phyloP scores from a whole-genome alignment of 64 coral and sea anemone genomes.

The Pocillopora damicornis region DNA sequence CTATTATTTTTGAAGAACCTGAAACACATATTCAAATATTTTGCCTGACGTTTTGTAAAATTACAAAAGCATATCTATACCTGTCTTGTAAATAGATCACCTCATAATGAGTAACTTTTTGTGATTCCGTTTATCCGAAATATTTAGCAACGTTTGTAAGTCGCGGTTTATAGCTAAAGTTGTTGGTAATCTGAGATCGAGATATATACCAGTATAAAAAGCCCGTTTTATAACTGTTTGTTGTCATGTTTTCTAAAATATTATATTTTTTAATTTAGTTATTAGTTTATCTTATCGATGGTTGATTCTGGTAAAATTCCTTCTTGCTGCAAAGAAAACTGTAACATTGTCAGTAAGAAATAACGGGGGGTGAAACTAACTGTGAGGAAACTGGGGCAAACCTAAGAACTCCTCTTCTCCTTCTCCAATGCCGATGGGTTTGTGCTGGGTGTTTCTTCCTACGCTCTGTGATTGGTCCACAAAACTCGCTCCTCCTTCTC shows the following conservation, averaged over 20 bases:
- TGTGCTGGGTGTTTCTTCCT: no score
- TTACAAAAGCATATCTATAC: conserved; percentile 15
- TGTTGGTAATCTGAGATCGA: not conserved
- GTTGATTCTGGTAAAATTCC: no score
- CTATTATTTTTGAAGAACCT: conserved; percentile 13
- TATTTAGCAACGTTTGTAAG: not conserved
- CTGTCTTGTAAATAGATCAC: conserved; percentile 2
- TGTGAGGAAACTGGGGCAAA: no score
- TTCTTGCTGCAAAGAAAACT: no score
- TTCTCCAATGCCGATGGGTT: no score
- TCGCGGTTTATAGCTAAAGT: not conserved
- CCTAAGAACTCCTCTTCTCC: no score
- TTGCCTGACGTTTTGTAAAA: conserved; percentile 25
- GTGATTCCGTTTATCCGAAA: not conserved
- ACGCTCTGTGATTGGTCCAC: no score
- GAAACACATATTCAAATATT: conserved; percentile 17
- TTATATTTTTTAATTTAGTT: no score
- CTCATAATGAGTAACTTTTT: not conserved
- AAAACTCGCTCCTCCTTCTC: no score
- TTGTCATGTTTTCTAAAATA: not conserved
- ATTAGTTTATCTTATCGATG: no score
- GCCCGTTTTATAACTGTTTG: not conserved
- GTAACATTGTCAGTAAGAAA: no score
- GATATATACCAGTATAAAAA: not conserved
- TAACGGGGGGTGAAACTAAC: no score